phyloP scores from a whole-genome alignment of 2,888 invertebrate genomes.

The Cepaea hortensis region DNA sequence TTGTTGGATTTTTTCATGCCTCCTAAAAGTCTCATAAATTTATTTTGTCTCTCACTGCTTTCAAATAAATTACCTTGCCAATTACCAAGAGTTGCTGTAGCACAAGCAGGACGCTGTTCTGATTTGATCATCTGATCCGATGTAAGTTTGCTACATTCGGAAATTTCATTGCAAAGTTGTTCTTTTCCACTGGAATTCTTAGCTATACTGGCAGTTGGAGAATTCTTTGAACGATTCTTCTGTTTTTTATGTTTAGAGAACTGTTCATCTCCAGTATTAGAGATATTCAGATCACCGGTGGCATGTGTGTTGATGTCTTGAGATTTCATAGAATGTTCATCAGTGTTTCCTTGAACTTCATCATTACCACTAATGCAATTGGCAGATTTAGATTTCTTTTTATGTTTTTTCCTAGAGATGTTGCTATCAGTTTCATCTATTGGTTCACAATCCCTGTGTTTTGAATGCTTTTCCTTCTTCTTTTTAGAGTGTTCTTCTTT shows the following conservation, averaged over 20 bases:
- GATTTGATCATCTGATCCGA: not conserved
- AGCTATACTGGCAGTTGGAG: not conserved
- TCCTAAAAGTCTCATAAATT: conserved; percentile 65
- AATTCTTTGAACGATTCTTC: conserved; percentile 1
- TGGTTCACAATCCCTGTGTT: not conserved
- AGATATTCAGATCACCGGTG: too few species aligned
- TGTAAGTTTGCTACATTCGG: not conserved
- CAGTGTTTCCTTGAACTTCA: not conserved
- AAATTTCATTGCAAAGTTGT: not conserved
- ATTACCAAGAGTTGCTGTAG: conserved; percentile 54
- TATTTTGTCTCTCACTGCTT: conserved; percentile 60
- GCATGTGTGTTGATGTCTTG: too few species aligned
- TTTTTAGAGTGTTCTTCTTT: not conserved
- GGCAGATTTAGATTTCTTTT: not conserved
- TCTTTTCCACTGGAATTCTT: not conserved
- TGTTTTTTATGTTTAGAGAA: conserved; percentile 2
- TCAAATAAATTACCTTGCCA: conserved; percentile 63
- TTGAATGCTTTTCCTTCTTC: not conserved
- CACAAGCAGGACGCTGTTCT: not conserved
- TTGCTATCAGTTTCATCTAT: not conserved
- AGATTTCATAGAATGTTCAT: not conserved
- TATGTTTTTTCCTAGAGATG: not conserved
- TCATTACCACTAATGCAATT: not conserved
- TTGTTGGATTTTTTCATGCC: conserved; percentile 59
- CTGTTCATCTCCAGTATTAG: not conserved